phyloP scores from a whole-genome alignment of 2,797 vertebrate genomes.

The Squalus acanthias region DNA sequence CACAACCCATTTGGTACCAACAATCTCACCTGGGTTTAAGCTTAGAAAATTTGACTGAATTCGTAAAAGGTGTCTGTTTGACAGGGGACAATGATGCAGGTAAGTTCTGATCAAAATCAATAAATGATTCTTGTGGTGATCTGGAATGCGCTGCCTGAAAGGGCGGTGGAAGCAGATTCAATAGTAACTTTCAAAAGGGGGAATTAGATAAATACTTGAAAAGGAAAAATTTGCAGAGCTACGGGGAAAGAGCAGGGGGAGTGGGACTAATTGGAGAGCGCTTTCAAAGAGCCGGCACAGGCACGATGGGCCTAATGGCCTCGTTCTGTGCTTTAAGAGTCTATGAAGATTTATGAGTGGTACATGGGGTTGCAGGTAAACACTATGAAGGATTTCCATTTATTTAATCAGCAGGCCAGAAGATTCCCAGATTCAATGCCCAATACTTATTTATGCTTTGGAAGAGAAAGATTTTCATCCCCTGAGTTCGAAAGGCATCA shows the following conservation, averaged over 20 bases:
- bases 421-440: background rate
- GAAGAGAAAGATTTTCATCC: background rate
- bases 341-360: background rate
- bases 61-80: background rate
- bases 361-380: background rate
- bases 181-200: background rate
- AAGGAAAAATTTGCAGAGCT: background rate
- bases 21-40: background rate
- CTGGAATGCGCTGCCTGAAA: background rate
- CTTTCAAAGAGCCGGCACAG: background rate
- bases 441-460: background rate
- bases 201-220: background rate
- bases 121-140: background rate
- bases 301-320: background rate
- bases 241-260: background rate
- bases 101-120: background rate
- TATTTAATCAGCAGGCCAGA: background rate
- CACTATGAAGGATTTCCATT: background rate
- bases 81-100: background rate
- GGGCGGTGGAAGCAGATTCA: background rate
- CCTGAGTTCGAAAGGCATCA: background rate
- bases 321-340: background rate
- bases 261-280: background rate
- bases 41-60: background rate
- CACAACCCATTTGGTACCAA: background rate